Evolutionary conservation across 2,797 vertebrate species (phyloP), one percentile per base, ranked within the genome.

Genomic region (Acridotheres tristis): DNA sequence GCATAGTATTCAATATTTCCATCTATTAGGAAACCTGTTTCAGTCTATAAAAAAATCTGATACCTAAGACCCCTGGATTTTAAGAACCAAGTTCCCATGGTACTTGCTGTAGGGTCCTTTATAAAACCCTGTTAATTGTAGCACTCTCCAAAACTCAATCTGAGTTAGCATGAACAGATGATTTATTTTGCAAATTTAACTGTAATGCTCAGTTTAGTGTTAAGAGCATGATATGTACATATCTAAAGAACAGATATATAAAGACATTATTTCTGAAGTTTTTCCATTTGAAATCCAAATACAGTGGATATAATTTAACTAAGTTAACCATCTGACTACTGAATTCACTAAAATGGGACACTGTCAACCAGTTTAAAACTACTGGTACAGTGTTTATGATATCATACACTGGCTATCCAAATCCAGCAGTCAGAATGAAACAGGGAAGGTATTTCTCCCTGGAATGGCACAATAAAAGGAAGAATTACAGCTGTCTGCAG

Each of bases 401-500:
- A 23, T 18, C 38, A 36, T 14, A 42, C 34, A 73, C 21, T 63
- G 32, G 19, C 74, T 76, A 32, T 36, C 45, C 65, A 79, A 62
- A 73, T 78, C 74, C 48, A 71, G n/a, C 74, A 76, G 53, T 62
- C n/a, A 85, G 65, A 90, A 45, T n/a, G 65, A 74, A 87, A 85
- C 14, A 47, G 42, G 30, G 40, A 22, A 93, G 63, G 38, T 62
- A 47, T 32, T 83, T 91, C 69, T 71, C n/a, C 34, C 34, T 83
- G 13, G 32, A 80, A 83, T 26, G 23, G 27, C 53, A 66, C 18
- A 65, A 61, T 26, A 63, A 76, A 87, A 74, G 59, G 36, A 81
- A 79, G 53, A 85, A 17, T 53, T 79, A 73, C 72, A 94, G 65
- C 78, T 89, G 87, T 32, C 65, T 94, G 53, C 81, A 94, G 85